Evolutionary conservation across 1,140 invertebrate genomes (phyloP).

Genomic region (Kradibia gibbosae): DNA sequence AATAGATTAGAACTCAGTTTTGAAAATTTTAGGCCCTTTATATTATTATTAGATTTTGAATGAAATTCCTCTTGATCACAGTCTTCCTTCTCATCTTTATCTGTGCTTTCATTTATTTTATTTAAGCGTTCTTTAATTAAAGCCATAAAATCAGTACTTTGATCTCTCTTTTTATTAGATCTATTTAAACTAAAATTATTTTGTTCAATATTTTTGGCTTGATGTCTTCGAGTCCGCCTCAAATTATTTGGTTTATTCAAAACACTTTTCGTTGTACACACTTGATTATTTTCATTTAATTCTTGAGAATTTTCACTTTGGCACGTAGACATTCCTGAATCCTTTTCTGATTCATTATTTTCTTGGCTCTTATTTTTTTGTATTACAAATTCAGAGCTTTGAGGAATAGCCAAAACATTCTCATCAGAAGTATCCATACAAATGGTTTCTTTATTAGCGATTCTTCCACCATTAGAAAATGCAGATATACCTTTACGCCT

Average conservation of each 20-base stretch:
- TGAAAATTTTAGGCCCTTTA: conserved; percentile 52
- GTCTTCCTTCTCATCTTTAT: conserved; percentile 46
- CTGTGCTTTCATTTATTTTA: conserved; percentile 42
- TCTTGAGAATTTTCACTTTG: conserved; percentile 35
- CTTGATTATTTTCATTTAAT: conserved; percentile 32
- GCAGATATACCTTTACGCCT: conserved; percentile 62
- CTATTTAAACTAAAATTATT: not conserved
- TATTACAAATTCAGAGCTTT: conserved; percentile 61
- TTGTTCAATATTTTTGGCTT: conserved; percentile 12
- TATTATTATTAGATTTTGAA: conserved; percentile 10
- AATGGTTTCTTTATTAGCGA: conserved; percentile 64
- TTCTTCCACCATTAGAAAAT: conserved; percentile 63
- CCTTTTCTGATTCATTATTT: conserved; percentile 25
- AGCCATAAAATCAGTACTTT: conserved; percentile 59
- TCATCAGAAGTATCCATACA: conserved; percentile 62
- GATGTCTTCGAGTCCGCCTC: conserved; percentile 23
- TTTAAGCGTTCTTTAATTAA: conserved; percentile 65
- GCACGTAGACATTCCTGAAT: conserved; percentile 25
- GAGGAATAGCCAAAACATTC: conserved; percentile 53
- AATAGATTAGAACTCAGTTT: conserved; percentile 48
- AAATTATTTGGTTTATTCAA: not conserved
- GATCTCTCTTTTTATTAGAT: conserved; percentile 21
- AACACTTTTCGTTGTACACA: conserved; percentile 26
- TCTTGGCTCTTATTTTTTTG: conserved; percentile 47
- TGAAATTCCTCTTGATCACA: conserved; percentile 7